phyloP scores from a whole-genome alignment of 2,113 vertebrate species.

The Verasper variegatus region DNA sequence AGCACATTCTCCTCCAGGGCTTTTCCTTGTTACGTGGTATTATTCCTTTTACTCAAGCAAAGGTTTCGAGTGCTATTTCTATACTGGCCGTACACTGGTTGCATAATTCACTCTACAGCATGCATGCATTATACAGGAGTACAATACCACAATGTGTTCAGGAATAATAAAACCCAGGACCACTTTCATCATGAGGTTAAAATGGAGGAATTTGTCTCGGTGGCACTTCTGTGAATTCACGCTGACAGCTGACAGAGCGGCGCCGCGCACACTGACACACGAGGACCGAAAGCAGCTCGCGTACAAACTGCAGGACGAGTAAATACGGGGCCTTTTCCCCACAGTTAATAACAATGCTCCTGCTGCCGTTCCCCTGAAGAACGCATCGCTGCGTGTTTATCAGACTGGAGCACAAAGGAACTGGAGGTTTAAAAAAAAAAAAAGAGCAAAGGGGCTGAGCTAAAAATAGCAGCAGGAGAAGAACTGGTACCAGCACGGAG shows the following conservation, averaged over 20 bases:
- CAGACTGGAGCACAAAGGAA: slow-evolving; percentile 28
- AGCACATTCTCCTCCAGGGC: neutral
- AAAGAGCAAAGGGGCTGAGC: slow-evolving; percentile 9
- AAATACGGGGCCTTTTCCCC: slow-evolving; percentile 11
- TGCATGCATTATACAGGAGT: slow-evolving; percentile 10
- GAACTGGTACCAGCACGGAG: neutral
- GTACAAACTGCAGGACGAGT: slow-evolving; percentile 10
- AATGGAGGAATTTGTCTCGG: slow-evolving; percentile 1
- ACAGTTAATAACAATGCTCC: slow-evolving; percentile 9
- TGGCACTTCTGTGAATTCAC: slow-evolving; percentile 6
- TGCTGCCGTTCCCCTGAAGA: neutral
- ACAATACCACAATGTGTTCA: neutral
- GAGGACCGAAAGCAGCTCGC: slow-evolving; percentile 12
- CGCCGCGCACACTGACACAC: neutral
- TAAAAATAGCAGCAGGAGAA: slow-evolving; percentile 52
- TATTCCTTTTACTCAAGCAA: neutral
- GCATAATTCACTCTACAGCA: slow-evolving; percentile 14
- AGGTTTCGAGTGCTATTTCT: neutral
- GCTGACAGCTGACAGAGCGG: slow-evolving; percentile 1
- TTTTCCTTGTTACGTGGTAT: neutral
- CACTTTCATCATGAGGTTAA: slow-evolving; percentile 16
- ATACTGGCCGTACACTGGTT: neutral
- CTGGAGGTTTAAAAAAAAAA: neutral
- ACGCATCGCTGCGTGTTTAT: slow-evolving; percentile 15
- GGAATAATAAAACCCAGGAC: slow-evolving; percentile 8